Percentiles rank a stretch among this genome's conserved stretches.
These are phyloP conservation scores for Acrocephalus scirpaceus DNA, from an alignment of 2,797 vertebrate species.

Conservation along the genomic window DNA sequence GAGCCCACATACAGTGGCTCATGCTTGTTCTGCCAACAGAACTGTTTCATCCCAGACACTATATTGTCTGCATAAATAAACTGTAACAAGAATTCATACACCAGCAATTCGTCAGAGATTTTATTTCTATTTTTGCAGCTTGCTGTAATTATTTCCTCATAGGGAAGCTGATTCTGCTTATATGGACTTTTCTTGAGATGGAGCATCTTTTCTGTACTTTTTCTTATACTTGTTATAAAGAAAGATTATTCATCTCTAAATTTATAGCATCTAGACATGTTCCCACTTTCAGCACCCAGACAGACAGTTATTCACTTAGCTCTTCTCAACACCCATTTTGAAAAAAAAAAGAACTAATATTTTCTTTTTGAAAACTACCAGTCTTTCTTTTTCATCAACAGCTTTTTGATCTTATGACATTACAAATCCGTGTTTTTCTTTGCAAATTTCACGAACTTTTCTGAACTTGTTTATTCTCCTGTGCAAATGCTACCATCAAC, in stretches of 20 bases:
- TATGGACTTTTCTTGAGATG: slow-evolving; percentile 63
- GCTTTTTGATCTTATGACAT: not conserved
- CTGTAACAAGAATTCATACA: slow-evolving; percentile 63
- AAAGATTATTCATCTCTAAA: slow-evolving; percentile 68
- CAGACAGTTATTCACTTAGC: slow-evolving; percentile 41
- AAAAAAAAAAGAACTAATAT: not conserved
- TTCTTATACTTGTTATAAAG: slow-evolving; percentile 52
- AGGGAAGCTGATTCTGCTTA: slow-evolving; percentile 63
- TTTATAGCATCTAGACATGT: slow-evolving; percentile 62
- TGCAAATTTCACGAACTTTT: not conserved
- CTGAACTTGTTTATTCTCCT: not conserved
- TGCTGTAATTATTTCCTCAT: slow-evolving; percentile 69
- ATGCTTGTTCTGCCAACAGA: slow-evolving; percentile 65
- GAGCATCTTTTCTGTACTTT: slow-evolving; percentile 60
- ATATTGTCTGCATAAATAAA: slow-evolving; percentile 74
- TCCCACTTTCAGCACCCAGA: slow-evolving; percentile 53
- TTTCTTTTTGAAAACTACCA: not conserved
- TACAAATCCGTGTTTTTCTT: not conserved
- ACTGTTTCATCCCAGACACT: slow-evolving; percentile 70
- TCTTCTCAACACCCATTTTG: not conserved
- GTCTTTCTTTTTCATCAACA: not conserved
- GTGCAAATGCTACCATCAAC: not conserved
- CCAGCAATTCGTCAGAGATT: slow-evolving; percentile 62
- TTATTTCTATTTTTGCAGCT: slow-evolving; percentile 68
- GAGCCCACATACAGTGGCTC: slow-evolving; percentile 69